Evolutionary conservation across 2,797 vertebrate genomes (phyloP), one percentile per base, ranked within the genome.

Genomic region (Anabacerthia variegaticeps): DNA sequence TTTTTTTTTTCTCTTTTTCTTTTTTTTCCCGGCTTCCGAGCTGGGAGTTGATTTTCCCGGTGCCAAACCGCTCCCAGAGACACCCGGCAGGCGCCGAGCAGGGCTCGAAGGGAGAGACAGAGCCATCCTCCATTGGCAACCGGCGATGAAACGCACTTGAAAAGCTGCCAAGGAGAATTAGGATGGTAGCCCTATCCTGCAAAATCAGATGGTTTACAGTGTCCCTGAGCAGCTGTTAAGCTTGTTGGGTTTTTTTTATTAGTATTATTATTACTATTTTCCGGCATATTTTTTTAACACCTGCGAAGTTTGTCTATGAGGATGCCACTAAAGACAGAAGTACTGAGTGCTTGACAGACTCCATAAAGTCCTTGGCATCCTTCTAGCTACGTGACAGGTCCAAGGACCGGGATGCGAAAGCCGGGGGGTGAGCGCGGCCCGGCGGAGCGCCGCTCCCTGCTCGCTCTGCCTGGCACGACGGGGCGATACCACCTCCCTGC

Each of bases 311-410:
- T 96, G 92, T 94, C 95, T 95, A 89, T 58, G 96, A 91, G 96
- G 93, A 96, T 97, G 95, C 95, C 96, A 94, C 95, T 37, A 91
- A 94, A 97, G 93, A 96, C 96, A 97, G 96, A 96, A 96, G 83
- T 77, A 85, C 39, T 68, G 95, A 82, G 92, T 61, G 92, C 83
- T 77, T 93, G 94, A 97, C 96, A 96, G 95, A 94, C 95, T 97
- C 95, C 91, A 74, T 77, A 37, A 95, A 81, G 56, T 83, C 82
- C 80, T 80, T 72, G 87, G 74, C 65, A 56, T 65, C 90, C 69
- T 80, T 43, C 58, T 92, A 7, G 56, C 5, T 32, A 80, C 84
- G 89, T 96, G 95, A 80, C 49, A 18, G 91, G 89, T 93, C 84
- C 78, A 7, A 80, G 68, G 72, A 59, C 37, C 9, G 28, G 36